These are phyloP conservation scores for Cosmia trapezina DNA, from an alignment of 2,888 invertebrate species.

Conservation along the genomic window DNA sequence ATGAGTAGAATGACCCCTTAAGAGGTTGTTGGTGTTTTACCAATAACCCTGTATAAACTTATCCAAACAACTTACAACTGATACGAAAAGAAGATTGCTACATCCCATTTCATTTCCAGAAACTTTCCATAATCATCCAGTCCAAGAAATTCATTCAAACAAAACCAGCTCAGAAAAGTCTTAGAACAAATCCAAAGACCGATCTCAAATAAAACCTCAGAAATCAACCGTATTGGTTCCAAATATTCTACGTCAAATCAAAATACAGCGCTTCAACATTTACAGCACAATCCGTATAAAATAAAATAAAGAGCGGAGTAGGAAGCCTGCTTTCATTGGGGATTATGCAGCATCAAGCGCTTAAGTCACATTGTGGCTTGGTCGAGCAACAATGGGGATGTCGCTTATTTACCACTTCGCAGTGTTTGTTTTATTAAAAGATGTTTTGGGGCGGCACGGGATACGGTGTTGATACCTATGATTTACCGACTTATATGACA, in stretches of 20 bases:
- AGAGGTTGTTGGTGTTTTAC: too few relatives aligned
- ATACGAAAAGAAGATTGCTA: not conserved
- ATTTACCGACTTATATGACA: not conserved
- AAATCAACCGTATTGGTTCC: conserved; percentile 2
- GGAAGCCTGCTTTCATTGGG: conserved; percentile 68
- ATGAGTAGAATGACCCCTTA: too few relatives aligned
- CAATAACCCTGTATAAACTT: too few relatives aligned
- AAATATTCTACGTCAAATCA: conserved; percentile 19
- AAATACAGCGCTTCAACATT: conserved; percentile 37
- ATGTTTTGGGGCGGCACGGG: conserved; percentile 10
- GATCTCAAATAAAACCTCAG: not conserved
- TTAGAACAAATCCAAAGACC: conserved; percentile 22
- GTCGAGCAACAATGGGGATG: conserved; percentile 51
- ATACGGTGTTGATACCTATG: not conserved
- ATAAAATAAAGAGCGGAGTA: conserved; percentile 68
- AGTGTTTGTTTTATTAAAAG: conserved; percentile 61
- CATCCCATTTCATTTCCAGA: not conserved
- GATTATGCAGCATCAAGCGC: conserved; percentile 72
- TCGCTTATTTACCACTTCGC: conserved; percentile 53
- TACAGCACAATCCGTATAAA: conserved; percentile 62
- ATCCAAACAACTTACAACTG: not conserved
- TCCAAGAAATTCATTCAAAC: conserved; percentile 3
- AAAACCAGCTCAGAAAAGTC: conserved; percentile 5
- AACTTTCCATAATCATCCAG: not conserved
- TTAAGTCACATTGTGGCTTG: conserved; percentile 63